Conservation (phyloP, 2,113 vertebrate species). For the Athene noctua region DNA sequence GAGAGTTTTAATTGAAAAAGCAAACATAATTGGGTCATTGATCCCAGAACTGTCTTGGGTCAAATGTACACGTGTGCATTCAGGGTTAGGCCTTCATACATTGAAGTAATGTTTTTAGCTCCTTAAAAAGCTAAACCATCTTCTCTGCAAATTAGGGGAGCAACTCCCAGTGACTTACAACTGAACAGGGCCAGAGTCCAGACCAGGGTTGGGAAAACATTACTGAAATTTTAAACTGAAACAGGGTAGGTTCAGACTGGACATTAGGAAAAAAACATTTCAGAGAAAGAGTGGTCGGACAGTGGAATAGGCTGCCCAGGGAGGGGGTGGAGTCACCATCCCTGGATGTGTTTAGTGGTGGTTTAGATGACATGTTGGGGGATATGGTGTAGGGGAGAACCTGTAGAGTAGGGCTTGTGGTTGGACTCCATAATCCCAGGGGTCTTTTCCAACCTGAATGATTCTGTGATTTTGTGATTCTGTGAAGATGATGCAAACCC, state of each 20-base stretch:
- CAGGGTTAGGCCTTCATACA: not conserved
- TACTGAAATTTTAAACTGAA: not conserved
- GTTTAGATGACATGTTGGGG: no score
- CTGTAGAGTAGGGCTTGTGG: no score
- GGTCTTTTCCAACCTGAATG: no score
- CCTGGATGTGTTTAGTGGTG: no score
- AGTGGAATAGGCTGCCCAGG: no score
- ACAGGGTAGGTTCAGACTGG: no score
- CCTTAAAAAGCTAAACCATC: not conserved
- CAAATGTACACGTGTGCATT: fast-evolving
- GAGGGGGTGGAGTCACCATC: no score
- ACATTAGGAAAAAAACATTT: no score
- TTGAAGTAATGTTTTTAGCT: not conserved
- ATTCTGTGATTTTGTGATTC: not conserved
- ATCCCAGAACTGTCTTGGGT: not conserved
- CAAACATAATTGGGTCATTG: fast-evolving
- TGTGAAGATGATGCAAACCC: not conserved
- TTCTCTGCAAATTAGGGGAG: not conserved
- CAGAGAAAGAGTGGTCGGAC: no score
- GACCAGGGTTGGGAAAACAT: not conserved
- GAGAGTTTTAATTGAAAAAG: not conserved
- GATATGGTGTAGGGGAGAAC: no score
- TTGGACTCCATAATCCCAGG: no score
- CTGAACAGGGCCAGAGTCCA: not conserved
- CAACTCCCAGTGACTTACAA: not conserved